Conservation (phyloP, 2,888 invertebrate species). For the Cheilosia scutellata region DNA sequence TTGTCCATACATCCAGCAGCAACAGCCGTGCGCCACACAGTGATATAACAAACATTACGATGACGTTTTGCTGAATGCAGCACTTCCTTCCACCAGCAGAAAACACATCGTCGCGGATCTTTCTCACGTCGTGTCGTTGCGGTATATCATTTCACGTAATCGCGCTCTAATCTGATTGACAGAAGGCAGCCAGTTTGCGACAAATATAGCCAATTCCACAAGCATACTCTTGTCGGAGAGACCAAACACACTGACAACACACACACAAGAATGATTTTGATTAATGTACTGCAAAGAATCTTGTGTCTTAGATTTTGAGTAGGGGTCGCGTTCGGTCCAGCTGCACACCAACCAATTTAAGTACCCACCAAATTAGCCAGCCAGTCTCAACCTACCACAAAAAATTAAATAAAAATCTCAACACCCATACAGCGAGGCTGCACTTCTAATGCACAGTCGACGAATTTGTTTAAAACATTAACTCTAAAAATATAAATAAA, state of each 20-base stretch:
- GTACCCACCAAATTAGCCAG: slow-evolving; percentile 24
- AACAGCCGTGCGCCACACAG: not conserved
- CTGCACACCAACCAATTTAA: not conserved
- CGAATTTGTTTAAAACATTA: slow-evolving; percentile 36
- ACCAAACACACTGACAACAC: not conserved
- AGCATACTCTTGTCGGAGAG: not conserved
- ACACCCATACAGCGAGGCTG: slow-evolving; percentile 51
- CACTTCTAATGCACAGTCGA: not conserved
- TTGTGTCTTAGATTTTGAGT: slow-evolving; percentile 62
- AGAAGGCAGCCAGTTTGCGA: slow-evolving; percentile 68
- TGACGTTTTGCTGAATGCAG: slow-evolving; percentile 48
- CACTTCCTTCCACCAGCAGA: slow-evolving; percentile 56
- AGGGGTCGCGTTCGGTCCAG: slow-evolving; percentile 47
- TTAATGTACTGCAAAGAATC: slow-evolving; percentile 66
- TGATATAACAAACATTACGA: slow-evolving; percentile 23
- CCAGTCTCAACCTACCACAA: slow-evolving; percentile 48
- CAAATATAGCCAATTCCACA: slow-evolving; percentile 71
- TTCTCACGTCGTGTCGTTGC: slow-evolving; percentile 61
- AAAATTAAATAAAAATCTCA: slow-evolving; percentile 31
- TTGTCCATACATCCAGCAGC: not conserved
- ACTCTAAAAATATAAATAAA: slow-evolving; percentile 18
- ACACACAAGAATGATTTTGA: slow-evolving; percentile 34
- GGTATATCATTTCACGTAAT: slow-evolving; percentile 70
- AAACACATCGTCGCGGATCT: slow-evolving; percentile 48
- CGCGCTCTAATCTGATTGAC: slow-evolving; percentile 71